Percentiles rank a stretch among this genome's conserved stretches.
Conservation (phyloP, 1,140 invertebrate genomes). For the Drosophila biarmipes region DNA sequence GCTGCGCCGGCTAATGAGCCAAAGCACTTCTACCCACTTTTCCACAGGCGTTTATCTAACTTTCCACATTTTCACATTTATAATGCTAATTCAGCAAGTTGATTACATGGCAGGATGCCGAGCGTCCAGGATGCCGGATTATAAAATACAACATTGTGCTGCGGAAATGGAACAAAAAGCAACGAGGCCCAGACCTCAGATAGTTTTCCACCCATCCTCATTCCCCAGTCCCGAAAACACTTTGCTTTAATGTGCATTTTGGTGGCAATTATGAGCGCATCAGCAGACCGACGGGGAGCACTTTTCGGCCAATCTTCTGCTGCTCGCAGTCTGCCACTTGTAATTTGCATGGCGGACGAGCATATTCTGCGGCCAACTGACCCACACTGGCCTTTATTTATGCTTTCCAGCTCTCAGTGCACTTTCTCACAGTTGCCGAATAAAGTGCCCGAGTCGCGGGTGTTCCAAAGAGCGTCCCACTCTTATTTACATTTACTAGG, state of each 20-base stretch:
- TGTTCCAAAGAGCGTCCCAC: slow-evolving; percentile 5
- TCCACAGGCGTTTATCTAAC: slow-evolving; percentile 59
- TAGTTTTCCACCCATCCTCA: background rate
- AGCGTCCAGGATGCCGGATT: slow-evolving; percentile 59
- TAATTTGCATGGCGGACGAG: slow-evolving; percentile 24
- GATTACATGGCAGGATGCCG: slow-evolving; percentile 30
- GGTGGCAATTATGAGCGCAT: slow-evolving; percentile 72
- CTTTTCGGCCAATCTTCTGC: slow-evolving; percentile 46
- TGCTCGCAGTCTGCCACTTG: slow-evolving; percentile 33
- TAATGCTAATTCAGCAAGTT: slow-evolving; percentile 73
- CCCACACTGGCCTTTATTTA: slow-evolving; percentile 25
- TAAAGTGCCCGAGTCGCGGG: background rate
- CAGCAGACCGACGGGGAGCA: slow-evolving; percentile 39
- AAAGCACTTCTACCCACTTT: slow-evolving; percentile 17
- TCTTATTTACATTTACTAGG: background rate
- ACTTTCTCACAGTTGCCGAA: slow-evolving; percentile 1
- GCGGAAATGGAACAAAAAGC: slow-evolving; percentile 66
- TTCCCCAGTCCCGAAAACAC: slow-evolving; percentile 1
- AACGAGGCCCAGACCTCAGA: slow-evolving; percentile 17
- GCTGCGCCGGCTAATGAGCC: slow-evolving; percentile 63
- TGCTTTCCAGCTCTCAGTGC: slow-evolving; percentile 6
- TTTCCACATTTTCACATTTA: slow-evolving; percentile 67
- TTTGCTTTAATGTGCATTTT: slow-evolving; percentile 63
- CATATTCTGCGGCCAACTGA: slow-evolving; percentile 33
- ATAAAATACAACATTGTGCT: slow-evolving; percentile 65